These are phyloP conservation scores for Pheosia gnoma DNA, from an alignment of 2,888 invertebrate species.

Conservation along the genomic window DNA sequence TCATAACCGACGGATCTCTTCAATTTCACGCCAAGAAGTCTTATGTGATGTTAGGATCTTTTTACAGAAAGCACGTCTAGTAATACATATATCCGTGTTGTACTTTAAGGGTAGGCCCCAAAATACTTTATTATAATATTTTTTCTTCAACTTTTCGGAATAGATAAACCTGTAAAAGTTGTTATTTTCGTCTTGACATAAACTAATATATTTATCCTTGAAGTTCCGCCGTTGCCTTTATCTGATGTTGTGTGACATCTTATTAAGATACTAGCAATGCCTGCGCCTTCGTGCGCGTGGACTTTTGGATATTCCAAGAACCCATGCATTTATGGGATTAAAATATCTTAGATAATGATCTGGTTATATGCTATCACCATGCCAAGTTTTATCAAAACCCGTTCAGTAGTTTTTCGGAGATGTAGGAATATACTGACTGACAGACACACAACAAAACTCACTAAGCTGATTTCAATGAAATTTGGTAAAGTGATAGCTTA, in stretches of 20 bases:
- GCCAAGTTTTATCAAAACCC: too few species aligned
- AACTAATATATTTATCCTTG: constrained; percentile 48
- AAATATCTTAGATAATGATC: too few species aligned
- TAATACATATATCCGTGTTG: constrained; percentile 22
- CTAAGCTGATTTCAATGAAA: too few species aligned
- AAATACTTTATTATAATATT: constrained; percentile 61
- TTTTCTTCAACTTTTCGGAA: constrained; percentile 49
- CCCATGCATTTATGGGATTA: too few species aligned
- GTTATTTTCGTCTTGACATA: constrained; percentile 42
- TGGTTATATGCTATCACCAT: too few species aligned
- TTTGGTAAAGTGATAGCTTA: too few species aligned
- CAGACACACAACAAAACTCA: too few species aligned
- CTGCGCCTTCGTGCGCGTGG: too few species aligned
- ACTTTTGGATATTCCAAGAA: constrained; percentile 15
- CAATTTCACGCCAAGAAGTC: too few species aligned
- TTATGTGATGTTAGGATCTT: background rate
- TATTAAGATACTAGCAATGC: constrained; percentile 22
- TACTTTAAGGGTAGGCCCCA: constrained; percentile 36
- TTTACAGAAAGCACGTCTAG: constrained; percentile 8
- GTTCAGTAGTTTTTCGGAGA: too few species aligned
- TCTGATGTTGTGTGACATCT: constrained; percentile 41
- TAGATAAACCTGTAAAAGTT: constrained; percentile 54
- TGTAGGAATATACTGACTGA: too few species aligned
- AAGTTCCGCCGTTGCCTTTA: constrained; percentile 41
- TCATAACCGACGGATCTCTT: too few species aligned